Evolutionary conservation across 2,113 vertebrate species (phyloP), one percentile per base, ranked within the genome.

Genomic region (Campylomormyrus tamandua): DNA sequence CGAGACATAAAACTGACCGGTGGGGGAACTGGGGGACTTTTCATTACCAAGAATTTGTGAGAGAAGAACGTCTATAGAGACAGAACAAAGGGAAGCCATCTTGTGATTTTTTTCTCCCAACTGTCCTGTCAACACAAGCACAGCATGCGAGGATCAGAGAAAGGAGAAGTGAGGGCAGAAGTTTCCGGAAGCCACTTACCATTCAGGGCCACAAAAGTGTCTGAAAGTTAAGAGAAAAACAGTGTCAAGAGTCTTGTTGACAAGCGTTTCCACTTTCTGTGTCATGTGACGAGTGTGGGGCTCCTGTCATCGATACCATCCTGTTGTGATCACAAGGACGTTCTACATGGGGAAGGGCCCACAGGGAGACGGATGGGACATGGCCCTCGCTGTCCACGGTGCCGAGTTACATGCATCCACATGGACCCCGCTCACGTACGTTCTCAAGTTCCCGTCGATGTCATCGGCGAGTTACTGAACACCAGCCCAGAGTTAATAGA

Each of bases 151-250:
- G 87, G 53, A 88, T 91, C 88, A n/a, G 91, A 90, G 93, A 91
- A 92, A 91, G 92, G 93, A 93, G 92, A 46, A 83, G 86, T 87
- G 90, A 87, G 45, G 39, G 31, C 83, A 87, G 91, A 90, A 91
- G 89, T 93, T 93, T 90, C 89, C 80, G 21, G 58, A 91, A 48
- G 91, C 93, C 39, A 95, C 98, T 98, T 97, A 99, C 98, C 98
- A 94, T 99, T 99, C 95, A 98, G 95, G 49, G 98, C 98, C 97
- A 99, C 97, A 94, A 99, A 98, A 94, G 89, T 85, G 42, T 89
- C 89, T 89, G 89, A 19, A 89, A 85, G 31, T 85, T n/a, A 85
- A 53, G 77, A 77, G 52, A 62, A 48, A 31, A 87, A 74, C 49
- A 42, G 85, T 77, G 19, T 88, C 74, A 88, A 89, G 56, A 46